These are phyloP conservation scores for Stichopus chloronotus DNA, from an alignment of 35 echinoderm and acorn worm species.

Conservation along the genomic window DNA sequence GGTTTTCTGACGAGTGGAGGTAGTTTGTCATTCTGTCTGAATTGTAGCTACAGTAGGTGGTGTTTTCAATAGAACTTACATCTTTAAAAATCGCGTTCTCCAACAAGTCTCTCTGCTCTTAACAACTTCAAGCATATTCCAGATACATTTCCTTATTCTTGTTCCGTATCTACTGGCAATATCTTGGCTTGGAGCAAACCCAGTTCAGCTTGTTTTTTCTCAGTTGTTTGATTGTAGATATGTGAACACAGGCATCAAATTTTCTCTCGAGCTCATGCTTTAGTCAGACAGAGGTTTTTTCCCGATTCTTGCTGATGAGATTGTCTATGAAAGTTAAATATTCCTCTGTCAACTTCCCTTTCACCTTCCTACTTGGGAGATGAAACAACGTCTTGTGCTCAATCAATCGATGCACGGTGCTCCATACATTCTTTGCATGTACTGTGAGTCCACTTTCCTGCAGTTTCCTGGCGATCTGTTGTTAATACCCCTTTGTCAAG, in stretches of 20 bases:
- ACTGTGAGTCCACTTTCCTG: neutral
- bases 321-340: constrained; percentile 33
- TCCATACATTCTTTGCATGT: neutral
- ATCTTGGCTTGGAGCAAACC: constrained; percentile 44
- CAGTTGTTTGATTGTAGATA: constrained; percentile 29
- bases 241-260: neutral
- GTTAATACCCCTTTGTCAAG: no score
- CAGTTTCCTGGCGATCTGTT: neutral
- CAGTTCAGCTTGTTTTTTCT: constrained; percentile 41
- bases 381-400: neutral
- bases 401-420: neutral
- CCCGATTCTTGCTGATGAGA: constrained; percentile 43
- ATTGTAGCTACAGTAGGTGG: neutral
- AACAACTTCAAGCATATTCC: neutral
- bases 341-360: neutral
- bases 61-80: constrained; percentile 43
- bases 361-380: neutral
- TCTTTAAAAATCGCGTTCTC: constrained; percentile 66
- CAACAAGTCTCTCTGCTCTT: constrained; percentile 22
- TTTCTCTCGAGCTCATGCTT: neutral
- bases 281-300: constrained; percentile 50
- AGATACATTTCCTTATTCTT: constrained; percentile 17
- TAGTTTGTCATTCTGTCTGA: neutral
- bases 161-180: constrained; percentile 50
- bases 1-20: constrained; percentile 30